Percentiles rank a stretch among this genome's conserved stretches.
These are phyloP conservation scores for Rhaphigaster nebulosa DNA, from an alignment of 2,888 invertebrate species.

Conservation along the genomic window DNA sequence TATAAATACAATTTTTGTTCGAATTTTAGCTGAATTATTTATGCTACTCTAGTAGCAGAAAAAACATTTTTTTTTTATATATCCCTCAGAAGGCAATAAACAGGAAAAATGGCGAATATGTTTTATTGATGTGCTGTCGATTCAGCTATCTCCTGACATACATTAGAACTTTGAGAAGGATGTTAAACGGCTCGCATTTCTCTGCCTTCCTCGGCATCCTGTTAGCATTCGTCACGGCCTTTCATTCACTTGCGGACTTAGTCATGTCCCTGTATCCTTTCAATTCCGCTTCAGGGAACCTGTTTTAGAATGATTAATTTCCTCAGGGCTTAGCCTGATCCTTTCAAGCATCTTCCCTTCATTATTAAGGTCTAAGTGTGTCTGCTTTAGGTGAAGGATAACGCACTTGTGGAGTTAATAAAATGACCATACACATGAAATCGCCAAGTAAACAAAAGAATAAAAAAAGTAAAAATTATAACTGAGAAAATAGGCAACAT, in stretches of 20 bases:
- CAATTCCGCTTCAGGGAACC: not conserved
- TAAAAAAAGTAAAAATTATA: too few relatives aligned
- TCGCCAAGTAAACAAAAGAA: too few relatives aligned
- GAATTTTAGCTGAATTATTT: not conserved
- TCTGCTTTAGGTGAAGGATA: not conserved
- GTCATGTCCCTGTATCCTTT: not conserved
- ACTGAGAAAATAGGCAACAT: too few relatives aligned
- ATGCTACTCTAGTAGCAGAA: not conserved
- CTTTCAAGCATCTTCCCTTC: not conserved
- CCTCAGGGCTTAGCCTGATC: not conserved
- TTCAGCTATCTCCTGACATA: not conserved
- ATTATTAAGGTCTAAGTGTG: not conserved
- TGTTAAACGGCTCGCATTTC: not conserved
- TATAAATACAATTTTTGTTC: not conserved
- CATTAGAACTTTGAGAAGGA: conserved; percentile 2
- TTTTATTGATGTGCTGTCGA: not conserved
- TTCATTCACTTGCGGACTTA: not conserved
- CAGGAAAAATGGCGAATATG: not conserved
- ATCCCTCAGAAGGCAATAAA: not conserved
- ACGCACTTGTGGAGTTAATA: not conserved
- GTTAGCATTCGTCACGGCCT: not conserved
- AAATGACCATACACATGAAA: too few relatives aligned
- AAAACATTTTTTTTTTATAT: not conserved
- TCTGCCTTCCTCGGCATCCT: not conserved
- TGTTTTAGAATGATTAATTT: not conserved